A percentile compares a stretch with the other conserved stretches of the same genome.
Evolutionary conservation across 2,888 invertebrate genomes (phyloP).

Genomic region (Camptogramma bilineatum): DNA sequence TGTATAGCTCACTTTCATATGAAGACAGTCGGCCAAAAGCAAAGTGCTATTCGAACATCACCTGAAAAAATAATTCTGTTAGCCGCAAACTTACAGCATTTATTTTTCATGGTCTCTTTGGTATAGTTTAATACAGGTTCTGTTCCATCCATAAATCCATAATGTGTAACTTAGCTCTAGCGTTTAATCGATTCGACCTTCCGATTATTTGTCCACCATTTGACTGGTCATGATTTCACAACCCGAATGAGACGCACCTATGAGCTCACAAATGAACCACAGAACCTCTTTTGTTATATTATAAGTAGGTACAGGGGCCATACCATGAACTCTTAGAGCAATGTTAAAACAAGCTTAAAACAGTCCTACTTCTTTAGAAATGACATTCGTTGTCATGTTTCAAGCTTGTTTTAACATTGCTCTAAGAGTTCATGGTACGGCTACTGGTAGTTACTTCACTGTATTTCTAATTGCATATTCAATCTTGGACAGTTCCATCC

Average conservation of each 20-base stretch:
- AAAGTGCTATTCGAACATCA: too few species aligned
- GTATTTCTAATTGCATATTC: neutral
- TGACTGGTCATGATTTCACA: slow-evolving; percentile 44
- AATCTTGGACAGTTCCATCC: neutral
- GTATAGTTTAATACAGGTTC: neutral
- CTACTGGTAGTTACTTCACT: too few species aligned
- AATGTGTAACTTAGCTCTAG: slow-evolving; percentile 23
- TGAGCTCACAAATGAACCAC: slow-evolving; percentile 39
- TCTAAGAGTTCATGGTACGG: too few species aligned
- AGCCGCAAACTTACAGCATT: too few species aligned
- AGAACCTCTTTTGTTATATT: slow-evolving; percentile 18
- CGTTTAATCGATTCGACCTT: slow-evolving; percentile 47
- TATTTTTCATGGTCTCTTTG: neutral
- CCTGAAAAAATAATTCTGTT: too few species aligned
- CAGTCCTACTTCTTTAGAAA: too few species aligned
- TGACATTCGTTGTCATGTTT: too few species aligned
- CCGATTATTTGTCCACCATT: slow-evolving; percentile 46
- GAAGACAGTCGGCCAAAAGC: too few species aligned
- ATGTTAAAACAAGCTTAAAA: too few species aligned
- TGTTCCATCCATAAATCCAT: slow-evolving; percentile 6
- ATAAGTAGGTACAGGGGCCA: neutral
- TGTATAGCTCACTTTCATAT: too few species aligned
- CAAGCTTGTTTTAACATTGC: too few species aligned
- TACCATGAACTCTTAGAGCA: too few species aligned
- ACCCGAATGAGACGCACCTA: slow-evolving; percentile 40